Evolutionary conservation across 2,113 vertebrate genomes (phyloP).

Genomic region (Pelmatolapia mariae): DNA sequence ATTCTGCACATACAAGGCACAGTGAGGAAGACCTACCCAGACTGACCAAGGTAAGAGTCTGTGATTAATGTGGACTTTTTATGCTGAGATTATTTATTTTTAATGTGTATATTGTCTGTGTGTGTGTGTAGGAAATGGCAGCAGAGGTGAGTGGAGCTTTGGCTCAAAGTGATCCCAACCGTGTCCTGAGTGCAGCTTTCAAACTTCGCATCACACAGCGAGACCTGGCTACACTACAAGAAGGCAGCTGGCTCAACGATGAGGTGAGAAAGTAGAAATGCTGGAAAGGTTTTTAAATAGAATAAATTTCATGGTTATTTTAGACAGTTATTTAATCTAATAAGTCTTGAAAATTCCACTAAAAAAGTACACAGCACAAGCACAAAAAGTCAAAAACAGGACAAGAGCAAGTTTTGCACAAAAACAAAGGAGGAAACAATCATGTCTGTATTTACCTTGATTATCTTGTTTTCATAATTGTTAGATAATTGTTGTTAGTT

Average conservation of each 20-base stretch:
- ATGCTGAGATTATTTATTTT: background rate
- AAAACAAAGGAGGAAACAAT: background rate
- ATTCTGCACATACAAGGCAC: constrained; percentile 48
- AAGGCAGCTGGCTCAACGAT: constrained; percentile 86
- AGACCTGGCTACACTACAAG: constrained; percentile 81
- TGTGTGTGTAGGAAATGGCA: constrained; percentile 79
- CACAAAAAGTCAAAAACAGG: background rate
- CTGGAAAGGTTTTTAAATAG: background rate
- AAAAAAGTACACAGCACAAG: background rate
- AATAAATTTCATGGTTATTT: background rate
- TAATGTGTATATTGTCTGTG: background rate
- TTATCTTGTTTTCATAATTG: background rate
- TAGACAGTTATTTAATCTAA: background rate
- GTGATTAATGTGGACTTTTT: background rate
- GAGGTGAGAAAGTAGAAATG: constrained; percentile 66
- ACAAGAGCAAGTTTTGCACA: background rate
- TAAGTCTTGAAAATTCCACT: background rate
- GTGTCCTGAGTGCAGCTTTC: constrained; percentile 84
- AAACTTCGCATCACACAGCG: constrained; percentile 84
- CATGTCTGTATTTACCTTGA: background rate
- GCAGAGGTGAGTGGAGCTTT: constrained; percentile 76
- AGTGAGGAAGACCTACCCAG: constrained; percentile 72
- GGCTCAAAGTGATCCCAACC: constrained; percentile 67
- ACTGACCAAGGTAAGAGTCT: constrained; percentile 65
- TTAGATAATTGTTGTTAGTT: background rate